Base-by-base conservation (phyloP, 2,888 invertebrate genomes). In the Phengaris alcon region DNA sequence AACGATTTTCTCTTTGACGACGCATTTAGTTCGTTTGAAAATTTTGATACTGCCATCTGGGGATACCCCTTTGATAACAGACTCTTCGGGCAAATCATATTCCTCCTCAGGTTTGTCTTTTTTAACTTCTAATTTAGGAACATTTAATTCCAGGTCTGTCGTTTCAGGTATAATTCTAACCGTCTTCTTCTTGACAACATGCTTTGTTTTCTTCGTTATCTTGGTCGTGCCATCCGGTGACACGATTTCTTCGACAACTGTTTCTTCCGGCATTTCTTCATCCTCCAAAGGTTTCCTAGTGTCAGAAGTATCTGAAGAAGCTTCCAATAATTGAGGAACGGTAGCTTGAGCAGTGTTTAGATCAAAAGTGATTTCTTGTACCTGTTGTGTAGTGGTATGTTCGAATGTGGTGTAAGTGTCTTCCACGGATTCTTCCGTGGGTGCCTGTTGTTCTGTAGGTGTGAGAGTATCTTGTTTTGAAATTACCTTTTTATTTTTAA, bases 241-340 rank as follows among this genome's bases (percentile, higher is more conserved):
- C 10, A 85, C 82, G 1, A 86, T 80, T 76, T 92, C 90, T 77
- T 89, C 86, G 8, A 85, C 79, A 0, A 81, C 79, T 0, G 86
- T 84, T 22, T 82, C 79, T 75, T 84, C 85, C 0, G 75, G 75
- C n/a, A 79, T 78, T 59, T 79, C 77, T 74, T 83, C 79, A 48
- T 35, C 35, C 35, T 35, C 35, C 35, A 80, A 79, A 46, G 68
- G 70, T 3, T 35, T 15, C 7, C 3, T 35, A 2, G 35, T 4
- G 35, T 35, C 35, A 35, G n/a, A 12, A 46, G 80, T 78, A 0
- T 77, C 81, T 0, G 83, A 8, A 3, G 8, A 3, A 57, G 55
- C 8, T 3, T 64, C 35, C 0, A 35, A 6, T 7, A 64, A 0
- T 35, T 64, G 35, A 64, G 35, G 64, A 35, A 44, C n/a, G 1